Conservation (phyloP, 2,888 invertebrate genomes). For the Mythimna impura region DNA sequence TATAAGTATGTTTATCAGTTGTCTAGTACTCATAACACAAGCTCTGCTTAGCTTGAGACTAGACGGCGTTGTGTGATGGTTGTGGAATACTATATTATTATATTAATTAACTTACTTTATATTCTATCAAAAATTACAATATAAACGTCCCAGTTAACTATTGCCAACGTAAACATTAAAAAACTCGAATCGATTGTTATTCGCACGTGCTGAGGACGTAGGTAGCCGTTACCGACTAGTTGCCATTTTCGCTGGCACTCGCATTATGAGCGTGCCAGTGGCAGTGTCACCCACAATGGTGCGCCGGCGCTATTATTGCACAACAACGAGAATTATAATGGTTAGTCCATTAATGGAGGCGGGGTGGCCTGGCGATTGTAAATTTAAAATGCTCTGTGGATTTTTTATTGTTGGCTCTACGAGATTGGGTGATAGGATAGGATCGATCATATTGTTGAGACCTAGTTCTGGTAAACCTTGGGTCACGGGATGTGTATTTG, state of each 20-base stretch:
- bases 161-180: slow-evolving; percentile 38
- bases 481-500: too few species aligned
- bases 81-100: too few species aligned
- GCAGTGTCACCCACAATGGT: slow-evolving; percentile 54
- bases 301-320: slow-evolving; percentile 52
- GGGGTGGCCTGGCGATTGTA: slow-evolving; percentile 15
- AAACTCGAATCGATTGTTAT: slow-evolving; percentile 30
- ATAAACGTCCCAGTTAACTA: slow-evolving; percentile 12
- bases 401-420: neutral
- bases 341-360: slow-evolving; percentile 55
- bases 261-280: slow-evolving; percentile 30
- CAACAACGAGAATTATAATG: slow-evolving; percentile 58
- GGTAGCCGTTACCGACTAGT: slow-evolving; percentile 28
- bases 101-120: too few species aligned
- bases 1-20: too few species aligned
- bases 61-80: too few species aligned
- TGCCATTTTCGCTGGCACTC: slow-evolving; percentile 44
- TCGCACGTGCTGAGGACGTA: slow-evolving; percentile 51
- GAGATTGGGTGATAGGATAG: neutral
- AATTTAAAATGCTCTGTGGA: neutral
- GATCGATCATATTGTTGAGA: too few species aligned
- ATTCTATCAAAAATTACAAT: too few species aligned
- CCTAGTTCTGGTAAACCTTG: too few species aligned
- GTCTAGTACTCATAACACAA: too few species aligned
- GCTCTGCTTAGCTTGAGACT: too few species aligned